Percentiles rank a stretch among this genome's conserved stretches.
Evolutionary conservation across 1,140 invertebrate genomes (phyloP).

Genomic region (Galleria mellonella): DNA sequence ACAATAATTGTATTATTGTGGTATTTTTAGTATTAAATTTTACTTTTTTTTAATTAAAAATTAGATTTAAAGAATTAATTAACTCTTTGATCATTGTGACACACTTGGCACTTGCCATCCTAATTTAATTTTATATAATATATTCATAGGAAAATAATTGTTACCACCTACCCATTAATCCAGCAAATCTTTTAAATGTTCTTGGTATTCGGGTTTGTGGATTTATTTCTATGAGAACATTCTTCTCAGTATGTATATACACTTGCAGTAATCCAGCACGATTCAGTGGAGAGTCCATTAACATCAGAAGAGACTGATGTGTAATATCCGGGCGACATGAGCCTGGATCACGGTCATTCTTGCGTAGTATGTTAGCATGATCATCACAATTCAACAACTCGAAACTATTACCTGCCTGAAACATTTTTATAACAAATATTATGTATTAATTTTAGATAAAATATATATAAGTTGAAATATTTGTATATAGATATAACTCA

Average conservation of each 20-base stretch:
- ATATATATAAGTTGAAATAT: no score
- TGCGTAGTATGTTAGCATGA: constrained; percentile 88
- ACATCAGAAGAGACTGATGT: constrained; percentile 96
- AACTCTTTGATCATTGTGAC: no score
- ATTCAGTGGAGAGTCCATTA: constrained; percentile 97
- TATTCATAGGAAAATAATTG: no score
- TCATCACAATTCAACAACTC: constrained; percentile 96
- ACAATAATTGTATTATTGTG: no score
- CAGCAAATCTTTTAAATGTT: constrained; percentile 98
- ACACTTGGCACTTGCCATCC: no score
- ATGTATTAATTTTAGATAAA: no score
- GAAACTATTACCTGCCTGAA: constrained; percentile 89
- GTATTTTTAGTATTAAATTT: no score
- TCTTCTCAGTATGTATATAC: constrained; percentile 96
- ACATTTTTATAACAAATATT: constrained; percentile 10
- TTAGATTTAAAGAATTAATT: no score
- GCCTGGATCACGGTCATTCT: constrained; percentile 88
- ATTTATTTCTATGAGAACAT: constrained; percentile 98
- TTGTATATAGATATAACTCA: no score
- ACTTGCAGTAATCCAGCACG: constrained; percentile 92
- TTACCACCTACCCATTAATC: constrained; percentile 89
- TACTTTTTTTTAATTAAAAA: no score
- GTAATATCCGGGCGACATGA: constrained; percentile 94
- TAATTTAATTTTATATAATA: no score
- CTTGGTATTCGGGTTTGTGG: constrained; percentile 98